A percentile compares a stretch with the other conserved stretches of the same genome.
These are phyloP conservation scores for Beris morrisii DNA, from an alignment of 2,888 invertebrate genomes.

Conservation along the genomic window DNA sequence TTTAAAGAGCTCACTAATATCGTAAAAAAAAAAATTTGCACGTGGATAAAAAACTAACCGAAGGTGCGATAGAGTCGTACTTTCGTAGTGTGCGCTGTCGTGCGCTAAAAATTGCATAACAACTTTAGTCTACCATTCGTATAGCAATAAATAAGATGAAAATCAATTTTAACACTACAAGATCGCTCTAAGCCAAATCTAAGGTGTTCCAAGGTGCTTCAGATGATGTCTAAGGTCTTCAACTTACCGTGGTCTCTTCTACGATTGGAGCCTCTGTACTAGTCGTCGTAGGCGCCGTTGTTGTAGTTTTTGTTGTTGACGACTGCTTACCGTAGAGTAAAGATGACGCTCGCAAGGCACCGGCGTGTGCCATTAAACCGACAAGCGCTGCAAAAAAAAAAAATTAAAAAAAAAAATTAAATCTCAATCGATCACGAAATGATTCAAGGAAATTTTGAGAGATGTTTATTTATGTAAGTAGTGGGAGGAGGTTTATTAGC, in stretches of 20 bases:
- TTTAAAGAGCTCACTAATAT: too few species aligned
- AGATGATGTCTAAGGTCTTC: not conserved
- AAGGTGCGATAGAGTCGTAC: too few species aligned
- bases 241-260: constrained; percentile 34
- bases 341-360: constrained; percentile 62
- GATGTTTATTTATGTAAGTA: not conserved
- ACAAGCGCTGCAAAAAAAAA: constrained; percentile 52
- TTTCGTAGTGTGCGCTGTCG: too few species aligned
- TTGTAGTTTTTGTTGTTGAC: constrained; percentile 48
- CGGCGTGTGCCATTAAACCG: constrained; percentile 60
- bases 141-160: too few species aligned
- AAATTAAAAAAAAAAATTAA: constrained; percentile 30
- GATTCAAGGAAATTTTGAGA: not conserved
- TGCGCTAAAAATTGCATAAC: too few species aligned
- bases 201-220: not conserved
- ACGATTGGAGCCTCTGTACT: constrained; percentile 52
- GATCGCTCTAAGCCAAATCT: too few species aligned
- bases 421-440: not conserved
- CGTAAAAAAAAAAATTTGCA: too few species aligned
- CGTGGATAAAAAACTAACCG: too few species aligned
- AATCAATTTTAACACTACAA: too few species aligned
- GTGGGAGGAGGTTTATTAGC: constrained; percentile 1
- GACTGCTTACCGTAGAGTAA: constrained; percentile 61
- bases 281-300: constrained; percentile 55
- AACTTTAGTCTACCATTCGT: too few species aligned